Percentiles rank a stretch among this genome's conserved stretches.
Evolutionary conservation across 2,888 invertebrate genomes (phyloP).

Genomic region (Brenthis hecate): DNA sequence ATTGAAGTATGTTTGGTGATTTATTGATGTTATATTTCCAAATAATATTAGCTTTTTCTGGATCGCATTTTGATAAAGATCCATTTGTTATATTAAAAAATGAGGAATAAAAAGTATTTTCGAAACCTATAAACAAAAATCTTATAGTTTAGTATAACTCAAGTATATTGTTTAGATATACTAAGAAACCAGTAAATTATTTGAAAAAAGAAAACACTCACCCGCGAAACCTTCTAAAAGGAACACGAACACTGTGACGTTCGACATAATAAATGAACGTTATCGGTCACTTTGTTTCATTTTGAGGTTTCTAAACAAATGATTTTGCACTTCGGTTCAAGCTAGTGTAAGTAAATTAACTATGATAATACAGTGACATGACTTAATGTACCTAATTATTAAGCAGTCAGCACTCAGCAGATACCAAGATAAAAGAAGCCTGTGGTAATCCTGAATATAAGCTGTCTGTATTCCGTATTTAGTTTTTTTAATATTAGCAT

Average conservation of each 20-base stretch:
- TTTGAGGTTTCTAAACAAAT: slow-evolving; percentile 7
- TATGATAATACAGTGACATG: too few species aligned
- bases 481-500: too few species aligned
- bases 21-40: slow-evolving; percentile 23
- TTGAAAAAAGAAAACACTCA: slow-evolving; percentile 35
- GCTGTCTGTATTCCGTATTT: too few species aligned
- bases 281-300: slow-evolving; percentile 12
- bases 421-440: too few species aligned
- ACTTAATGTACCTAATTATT: too few species aligned
- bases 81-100: slow-evolving; percentile 6
- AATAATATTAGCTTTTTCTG: slow-evolving; percentile 39
- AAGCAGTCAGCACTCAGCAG: too few species aligned
- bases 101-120: slow-evolving; percentile 30
- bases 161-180: not conserved
- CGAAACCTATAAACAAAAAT: slow-evolving; percentile 34
- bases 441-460: too few species aligned
- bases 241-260: slow-evolving; percentile 48
- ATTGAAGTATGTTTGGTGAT: not conserved
- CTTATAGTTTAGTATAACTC: not conserved
- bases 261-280: slow-evolving; percentile 27
- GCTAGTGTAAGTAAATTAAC: too few species aligned
- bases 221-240: slow-evolving; percentile 52
- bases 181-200: not conserved
- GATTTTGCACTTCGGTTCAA: too few species aligned
- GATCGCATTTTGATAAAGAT: slow-evolving; percentile 40